Evolutionary conservation across 2,113 vertebrate species (phyloP).

Genomic region (Gymnogyps californianus): DNA sequence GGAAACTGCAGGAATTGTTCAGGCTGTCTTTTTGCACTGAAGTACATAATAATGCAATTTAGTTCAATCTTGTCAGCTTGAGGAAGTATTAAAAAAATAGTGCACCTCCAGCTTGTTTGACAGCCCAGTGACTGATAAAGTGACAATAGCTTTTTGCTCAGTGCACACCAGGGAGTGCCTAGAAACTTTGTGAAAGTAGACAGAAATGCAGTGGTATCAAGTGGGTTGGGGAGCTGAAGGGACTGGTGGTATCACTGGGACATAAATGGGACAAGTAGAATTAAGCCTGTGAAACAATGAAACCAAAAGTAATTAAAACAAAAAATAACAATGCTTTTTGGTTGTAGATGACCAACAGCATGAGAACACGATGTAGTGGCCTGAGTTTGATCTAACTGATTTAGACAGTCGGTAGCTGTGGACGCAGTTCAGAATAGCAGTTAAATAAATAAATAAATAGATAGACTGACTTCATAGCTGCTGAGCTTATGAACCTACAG

Average conservation of each 20-base stretch:
- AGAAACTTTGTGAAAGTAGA: background rate
- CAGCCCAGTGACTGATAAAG: background rate
- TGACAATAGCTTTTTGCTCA: constrained; percentile 6
- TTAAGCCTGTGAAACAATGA: background rate
- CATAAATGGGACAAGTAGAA: background rate
- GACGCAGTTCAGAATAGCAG: background rate
- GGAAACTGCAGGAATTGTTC: background rate
- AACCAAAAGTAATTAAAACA: background rate
- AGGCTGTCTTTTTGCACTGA: background rate
- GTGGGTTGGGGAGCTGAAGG: background rate
- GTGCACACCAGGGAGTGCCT: background rate
- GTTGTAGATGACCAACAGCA: background rate
- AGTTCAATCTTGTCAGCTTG: background rate
- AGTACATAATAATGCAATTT: background rate
- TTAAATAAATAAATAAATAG: background rate
- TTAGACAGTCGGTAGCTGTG: background rate
- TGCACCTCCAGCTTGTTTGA: background rate
- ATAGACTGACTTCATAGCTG: background rate
- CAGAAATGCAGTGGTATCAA: background rate
- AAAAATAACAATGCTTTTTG: background rate
- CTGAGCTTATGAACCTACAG: background rate
- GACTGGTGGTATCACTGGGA: background rate
- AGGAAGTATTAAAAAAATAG: background rate
- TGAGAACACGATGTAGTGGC: background rate
- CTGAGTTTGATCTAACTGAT: background rate